Conservation (phyloP, 2,888 invertebrate species). For the Eumacrocentrus americanus region DNA sequence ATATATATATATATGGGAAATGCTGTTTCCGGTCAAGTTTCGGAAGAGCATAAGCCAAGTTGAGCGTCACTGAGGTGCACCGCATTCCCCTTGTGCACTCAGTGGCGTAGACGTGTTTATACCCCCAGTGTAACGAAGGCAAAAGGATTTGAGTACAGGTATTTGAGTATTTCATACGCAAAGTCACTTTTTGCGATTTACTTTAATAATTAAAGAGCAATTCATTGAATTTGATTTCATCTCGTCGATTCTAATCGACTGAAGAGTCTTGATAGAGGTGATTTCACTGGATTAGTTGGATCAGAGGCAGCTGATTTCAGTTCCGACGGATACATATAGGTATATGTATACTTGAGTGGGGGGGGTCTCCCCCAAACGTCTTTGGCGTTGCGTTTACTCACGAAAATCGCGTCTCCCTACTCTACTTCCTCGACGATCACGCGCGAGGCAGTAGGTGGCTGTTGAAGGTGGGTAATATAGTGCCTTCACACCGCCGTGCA, state of each 20-base stretch:
- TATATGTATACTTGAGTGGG: too few species aligned
- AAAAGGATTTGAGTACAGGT: conserved; percentile 34
- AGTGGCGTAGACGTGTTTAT: conserved; percentile 51
- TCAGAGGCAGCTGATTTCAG: too few species aligned
- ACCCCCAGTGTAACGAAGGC: conserved; percentile 40
- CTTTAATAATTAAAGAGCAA: too few species aligned
- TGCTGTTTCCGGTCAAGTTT: not conserved
- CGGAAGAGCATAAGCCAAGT: conserved; percentile 32
- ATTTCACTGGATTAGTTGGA: too few species aligned
- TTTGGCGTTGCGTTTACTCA: too few species aligned
- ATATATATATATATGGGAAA: not conserved
- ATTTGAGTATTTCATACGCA: conserved; percentile 11
- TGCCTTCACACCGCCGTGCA: conserved; percentile 37
- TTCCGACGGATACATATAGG: too few species aligned
- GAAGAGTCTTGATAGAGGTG: too few species aligned
- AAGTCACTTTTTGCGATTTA: too few species aligned
- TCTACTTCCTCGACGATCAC: not conserved
- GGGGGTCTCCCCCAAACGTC: too few species aligned
- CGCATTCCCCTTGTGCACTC: conserved; percentile 51
- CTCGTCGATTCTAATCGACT: too few species aligned
- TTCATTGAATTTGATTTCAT: too few species aligned
- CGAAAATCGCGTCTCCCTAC: too few species aligned
- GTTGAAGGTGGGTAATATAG: conserved; percentile 30
- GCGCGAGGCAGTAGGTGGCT: conserved; percentile 2
- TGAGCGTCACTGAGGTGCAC: conserved; percentile 48